phyloP scores from a whole-genome alignment of 2,888 invertebrate genomes.

The Ischnura elegans region DNA sequence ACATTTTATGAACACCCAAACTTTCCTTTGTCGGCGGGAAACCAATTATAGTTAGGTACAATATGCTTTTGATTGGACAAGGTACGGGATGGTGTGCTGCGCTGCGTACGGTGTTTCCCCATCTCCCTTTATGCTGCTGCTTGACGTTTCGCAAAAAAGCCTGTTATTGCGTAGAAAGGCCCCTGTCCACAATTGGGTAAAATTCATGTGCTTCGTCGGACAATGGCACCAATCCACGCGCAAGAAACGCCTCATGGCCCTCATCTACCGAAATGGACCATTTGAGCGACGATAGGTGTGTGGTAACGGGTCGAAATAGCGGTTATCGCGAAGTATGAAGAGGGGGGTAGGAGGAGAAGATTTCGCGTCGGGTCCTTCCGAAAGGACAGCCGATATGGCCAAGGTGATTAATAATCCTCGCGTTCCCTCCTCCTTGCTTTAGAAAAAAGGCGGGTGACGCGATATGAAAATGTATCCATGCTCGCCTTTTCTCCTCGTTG shows the following conservation, averaged over 20 bases:
- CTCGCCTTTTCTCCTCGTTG: background rate
- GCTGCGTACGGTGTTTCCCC: background rate
- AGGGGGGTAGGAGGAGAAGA: background rate
- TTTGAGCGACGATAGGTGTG: background rate
- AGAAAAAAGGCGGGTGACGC: background rate
- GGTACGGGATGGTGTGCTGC: too few relatives aligned
- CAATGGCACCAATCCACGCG: background rate
- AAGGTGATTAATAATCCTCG: background rate
- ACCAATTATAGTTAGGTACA: too few relatives aligned
- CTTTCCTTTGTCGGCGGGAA: too few relatives aligned
- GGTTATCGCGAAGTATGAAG: too few relatives aligned
- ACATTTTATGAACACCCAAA: background rate
- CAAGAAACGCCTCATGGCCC: background rate
- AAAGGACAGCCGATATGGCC: background rate
- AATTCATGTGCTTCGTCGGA: background rate
- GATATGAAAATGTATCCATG: slow-evolving; percentile 8
- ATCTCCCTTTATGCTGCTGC: background rate
- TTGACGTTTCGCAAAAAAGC: background rate
- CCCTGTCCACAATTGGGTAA: background rate
- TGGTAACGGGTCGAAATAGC: background rate
- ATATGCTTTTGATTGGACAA: too few relatives aligned
- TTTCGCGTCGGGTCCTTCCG: background rate
- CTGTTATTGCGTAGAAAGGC: background rate
- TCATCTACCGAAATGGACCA: background rate
- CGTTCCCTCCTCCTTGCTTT: background rate